Conservation (phyloP, 2,888 invertebrate genomes). For the Drosophila siamana region DNA sequence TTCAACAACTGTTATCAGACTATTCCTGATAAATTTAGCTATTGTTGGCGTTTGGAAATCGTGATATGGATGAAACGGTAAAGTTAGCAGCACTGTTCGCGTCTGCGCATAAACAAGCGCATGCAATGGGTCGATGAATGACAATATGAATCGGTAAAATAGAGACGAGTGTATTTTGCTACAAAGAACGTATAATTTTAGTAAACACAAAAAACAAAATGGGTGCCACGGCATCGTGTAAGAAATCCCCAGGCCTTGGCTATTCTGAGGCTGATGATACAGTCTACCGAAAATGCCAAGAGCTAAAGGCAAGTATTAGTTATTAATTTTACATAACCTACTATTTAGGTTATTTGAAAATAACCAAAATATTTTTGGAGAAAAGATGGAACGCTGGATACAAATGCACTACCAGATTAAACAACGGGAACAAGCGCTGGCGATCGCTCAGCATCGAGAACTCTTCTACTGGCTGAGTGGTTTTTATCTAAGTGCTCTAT, state of each 20-base stretch:
- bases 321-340: neutral
- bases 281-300: slow-evolving; percentile 81
- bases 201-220: slow-evolving; percentile 45
- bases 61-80: neutral
- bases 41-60: no score
- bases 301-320: slow-evolving; percentile 71
- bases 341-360: neutral
- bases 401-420: slow-evolving; percentile 93
- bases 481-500: slow-evolving; percentile 88
- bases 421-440: slow-evolving; percentile 90
- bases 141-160: slow-evolving; percentile 4
- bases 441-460: slow-evolving; percentile 90
- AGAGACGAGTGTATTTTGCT: slow-evolving; percentile 18
- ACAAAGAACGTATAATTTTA: slow-evolving; percentile 4
- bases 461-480: slow-evolving; percentile 90
- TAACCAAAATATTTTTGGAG: slow-evolving; percentile 9
- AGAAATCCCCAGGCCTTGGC: slow-evolving; percentile 53
- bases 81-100: slow-evolving; percentile 7
- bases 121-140: slow-evolving; percentile 52
- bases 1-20: neutral
- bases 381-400: slow-evolving; percentile 91
- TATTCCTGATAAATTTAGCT: neutral
- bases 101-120: slow-evolving; percentile 51
- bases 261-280: slow-evolving; percentile 79
- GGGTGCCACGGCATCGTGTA: slow-evolving; percentile 74